Evolutionary conservation across 2,888 invertebrate species (phyloP).

Genomic region (Cheilosia pagana): DNA sequence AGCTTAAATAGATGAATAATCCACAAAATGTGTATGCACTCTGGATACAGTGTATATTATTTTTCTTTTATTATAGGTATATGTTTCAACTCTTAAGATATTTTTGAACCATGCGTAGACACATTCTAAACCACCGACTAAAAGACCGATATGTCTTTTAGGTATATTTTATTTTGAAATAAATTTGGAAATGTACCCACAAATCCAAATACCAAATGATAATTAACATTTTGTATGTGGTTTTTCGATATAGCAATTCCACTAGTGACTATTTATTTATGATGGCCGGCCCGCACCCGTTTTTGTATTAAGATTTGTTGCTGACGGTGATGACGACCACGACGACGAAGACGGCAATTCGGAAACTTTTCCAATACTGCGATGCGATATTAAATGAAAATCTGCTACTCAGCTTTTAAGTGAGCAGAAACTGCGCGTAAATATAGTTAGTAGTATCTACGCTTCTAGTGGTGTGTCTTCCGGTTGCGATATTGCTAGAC

Average conservation of each 20-base stretch:
- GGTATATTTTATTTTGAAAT: conserved; percentile 43
- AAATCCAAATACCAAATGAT: conserved; percentile 54
- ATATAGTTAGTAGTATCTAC: conserved; percentile 21
- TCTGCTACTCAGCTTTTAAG: conserved; percentile 22
- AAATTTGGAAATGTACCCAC: conserved; percentile 50
- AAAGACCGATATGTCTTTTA: conserved; percentile 44
- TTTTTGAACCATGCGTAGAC: conserved; percentile 26
- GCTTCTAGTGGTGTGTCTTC: conserved; percentile 43
- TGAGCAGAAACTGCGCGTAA: conserved; percentile 61
- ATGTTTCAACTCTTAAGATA: conserved; percentile 28
- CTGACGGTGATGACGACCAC: conserved; percentile 55
- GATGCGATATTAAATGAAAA: conserved; percentile 33
- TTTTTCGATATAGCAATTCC: conserved; percentile 44
- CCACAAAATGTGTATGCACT: conserved; percentile 66
- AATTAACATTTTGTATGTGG: conserved; percentile 64
- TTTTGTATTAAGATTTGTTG: conserved; percentile 60
- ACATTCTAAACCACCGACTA: conserved; percentile 37
- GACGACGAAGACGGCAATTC: conserved; percentile 34
- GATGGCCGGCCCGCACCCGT: conserved; percentile 32
- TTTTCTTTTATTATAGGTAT: neutral
- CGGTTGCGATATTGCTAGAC: conserved; percentile 49
- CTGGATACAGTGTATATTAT: conserved; percentile 20
- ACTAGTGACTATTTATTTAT: conserved; percentile 45
- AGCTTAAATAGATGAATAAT: conserved; percentile 44
- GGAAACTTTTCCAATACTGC: conserved; percentile 36